phyloP scores from a whole-genome alignment of 2,113 vertebrate species.

The Australoheros scitulus region DNA sequence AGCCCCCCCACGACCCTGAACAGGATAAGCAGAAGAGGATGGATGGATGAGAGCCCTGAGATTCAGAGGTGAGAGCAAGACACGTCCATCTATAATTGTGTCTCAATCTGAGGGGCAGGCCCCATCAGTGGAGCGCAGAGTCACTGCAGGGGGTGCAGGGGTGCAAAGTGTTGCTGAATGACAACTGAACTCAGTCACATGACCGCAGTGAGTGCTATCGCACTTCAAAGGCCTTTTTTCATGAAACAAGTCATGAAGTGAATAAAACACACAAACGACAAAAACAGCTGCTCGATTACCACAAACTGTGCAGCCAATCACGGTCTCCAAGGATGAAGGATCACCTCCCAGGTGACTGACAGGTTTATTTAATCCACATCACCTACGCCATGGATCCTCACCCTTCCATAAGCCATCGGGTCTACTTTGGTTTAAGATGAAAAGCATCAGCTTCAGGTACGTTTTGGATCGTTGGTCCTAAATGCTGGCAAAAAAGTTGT shows the following conservation, averaged over 20 bases:
- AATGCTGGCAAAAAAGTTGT: no score
- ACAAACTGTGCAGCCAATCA: background rate
- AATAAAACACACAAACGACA: no score
- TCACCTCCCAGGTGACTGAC: background rate
- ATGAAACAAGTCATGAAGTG: background rate
- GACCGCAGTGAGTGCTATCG: accelerated
- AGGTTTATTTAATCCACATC: no score
- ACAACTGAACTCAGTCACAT: background rate
- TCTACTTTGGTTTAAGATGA: no score
- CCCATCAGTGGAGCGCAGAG: accelerated
- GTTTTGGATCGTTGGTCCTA: no score
- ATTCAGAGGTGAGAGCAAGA: no score
- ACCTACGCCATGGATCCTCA: no score
- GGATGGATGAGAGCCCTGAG: no score
- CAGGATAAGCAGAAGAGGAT: no score
- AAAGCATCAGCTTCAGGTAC: no score
- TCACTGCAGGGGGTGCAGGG: background rate
- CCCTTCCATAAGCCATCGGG: no score
- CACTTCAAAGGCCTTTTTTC: background rate
- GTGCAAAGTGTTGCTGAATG: background rate
- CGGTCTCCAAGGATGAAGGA: background rate
- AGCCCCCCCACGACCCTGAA: no score
- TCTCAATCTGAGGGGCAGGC: background rate
- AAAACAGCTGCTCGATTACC: background rate
- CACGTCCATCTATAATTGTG: background rate